These are phyloP conservation scores for Archilochus colubris DNA, from an alignment of 2,113 vertebrate species.

Conservation along the genomic window DNA sequence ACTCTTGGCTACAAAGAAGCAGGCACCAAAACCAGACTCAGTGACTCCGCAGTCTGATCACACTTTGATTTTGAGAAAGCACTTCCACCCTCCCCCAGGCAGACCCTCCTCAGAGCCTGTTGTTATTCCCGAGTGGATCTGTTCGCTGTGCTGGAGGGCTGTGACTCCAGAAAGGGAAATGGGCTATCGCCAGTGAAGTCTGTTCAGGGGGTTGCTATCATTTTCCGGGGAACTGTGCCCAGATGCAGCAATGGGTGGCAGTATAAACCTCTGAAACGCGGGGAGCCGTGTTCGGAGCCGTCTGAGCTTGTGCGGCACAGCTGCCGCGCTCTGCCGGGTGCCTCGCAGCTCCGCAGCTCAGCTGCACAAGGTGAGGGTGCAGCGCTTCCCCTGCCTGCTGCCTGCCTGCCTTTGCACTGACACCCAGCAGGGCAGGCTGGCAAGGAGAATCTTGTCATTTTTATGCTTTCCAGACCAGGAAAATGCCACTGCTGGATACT, in stretches of 20 bases:
- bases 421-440: background rate
- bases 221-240: background rate
- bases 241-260: constrained; percentile 16
- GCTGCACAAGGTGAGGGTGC: accelerated
- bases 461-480: background rate
- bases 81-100: background rate
- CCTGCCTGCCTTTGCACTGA: background rate
- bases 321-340: background rate
- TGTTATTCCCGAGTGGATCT: background rate
- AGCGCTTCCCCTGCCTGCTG: accelerated
- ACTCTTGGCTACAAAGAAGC: background rate
- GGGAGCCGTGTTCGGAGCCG: background rate
- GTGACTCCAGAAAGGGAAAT: background rate
- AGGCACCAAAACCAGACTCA: background rate
- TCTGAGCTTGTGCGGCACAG: accelerated
- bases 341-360: background rate
- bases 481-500: background rate
- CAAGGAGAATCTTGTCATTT: background rate
- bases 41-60: background rate
- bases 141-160: background rate
- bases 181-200: background rate
- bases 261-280: background rate
- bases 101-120: background rate
- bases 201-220: background rate
- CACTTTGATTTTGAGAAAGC: background rate